Evolutionary conservation across 2,113 vertebrate genomes (phyloP), one percentile per base, ranked within the genome.

Genomic region (Rana temporaria): DNA sequence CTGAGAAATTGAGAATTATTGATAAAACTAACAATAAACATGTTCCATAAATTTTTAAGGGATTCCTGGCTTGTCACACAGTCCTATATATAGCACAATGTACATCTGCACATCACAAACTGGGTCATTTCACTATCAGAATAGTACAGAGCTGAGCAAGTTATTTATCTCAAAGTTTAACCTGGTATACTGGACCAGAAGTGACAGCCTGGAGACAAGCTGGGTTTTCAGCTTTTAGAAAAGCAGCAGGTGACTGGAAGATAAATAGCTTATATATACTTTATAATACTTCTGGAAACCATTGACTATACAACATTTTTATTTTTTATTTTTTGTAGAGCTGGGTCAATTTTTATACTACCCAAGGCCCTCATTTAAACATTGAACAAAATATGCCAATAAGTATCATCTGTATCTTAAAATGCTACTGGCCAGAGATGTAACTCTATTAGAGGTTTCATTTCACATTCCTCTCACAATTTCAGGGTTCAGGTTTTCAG

Each of bases 1-100:
- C 52, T 67, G 55, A 79, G 38, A 57, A 38, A 69, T 59, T 79
- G 66, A 79, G 66, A 67, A 69, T 79, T 70, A 79, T 79, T 70
- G 55, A 70, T 69, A 60, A 80, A 62, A 70, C 66, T 18, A 48
- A 80, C 78, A 60, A 69, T 79, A 80, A 70, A 80, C 26, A 34
- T 52, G 53, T 70, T 72, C 1, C 26, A 75, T 82, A 59, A 59
- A 82, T 82, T 75, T 67, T 67, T 73, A 14, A 75, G n/a, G 26
- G 19, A 62, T 22, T 42, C 20, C 56, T 75, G 56, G 12, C 26
- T 74, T 20, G 55, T 68, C 30, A n/a, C 64, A 62, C 34, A 52
- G n/a, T 52, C 26, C 42, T 77, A 77, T 77, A 65, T 77, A 77
- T 77, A 77, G 60, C 26, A 30, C 26, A 30, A 30, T 30, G 26